Evolutionary conservation across 2,113 vertebrate species (phyloP), one percentile per base, ranked within the genome.

Genomic region (Gyps fulvus): DNA sequence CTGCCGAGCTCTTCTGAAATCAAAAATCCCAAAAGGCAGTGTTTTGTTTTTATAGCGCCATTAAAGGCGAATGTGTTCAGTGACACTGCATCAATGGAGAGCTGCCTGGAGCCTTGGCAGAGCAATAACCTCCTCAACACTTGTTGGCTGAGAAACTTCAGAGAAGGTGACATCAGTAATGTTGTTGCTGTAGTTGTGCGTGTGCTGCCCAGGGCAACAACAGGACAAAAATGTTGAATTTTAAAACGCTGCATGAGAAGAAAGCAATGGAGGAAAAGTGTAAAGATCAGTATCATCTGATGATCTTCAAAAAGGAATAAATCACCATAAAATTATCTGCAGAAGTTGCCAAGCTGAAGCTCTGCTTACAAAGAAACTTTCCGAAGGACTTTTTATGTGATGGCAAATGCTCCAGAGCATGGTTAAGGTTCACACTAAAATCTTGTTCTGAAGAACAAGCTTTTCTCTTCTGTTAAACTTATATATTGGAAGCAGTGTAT

Each of bases 231-330:
- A 70, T 42, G 34, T 31, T 31, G 7, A 62, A 27, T 84, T 92
- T 96, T 90, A 77, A 85, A 90, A 82, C 34, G n/a, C 27, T 90
- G 73, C 62, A 27, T 40, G 59, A 88, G 50, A 57, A 78, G 72
- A 84, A 87, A 82, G 91, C 90, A 78, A 78, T 52, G 55, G 79
- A 82, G 31, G 69, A 80, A 78, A 66, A 82, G 34, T 94, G 52
- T 55, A 76, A 87, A 89, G 92, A 93, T 89, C 76, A 80, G 36
- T 66, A 79, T 84, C 78, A 83, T 70, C 79, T 52, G 69, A 45
- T 83, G 89, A 87, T 91, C 94, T 84, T 91, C 79, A 90, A 59
- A 94, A 89, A 83, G 49, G 89, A 97, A 95, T 96, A 96, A 94
- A 97, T 95, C 95, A 87, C 79, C 91, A 85, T 96, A 71, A 84